Base-by-base conservation (phyloP, 2,113 vertebrate genomes). In the Aspiorhynchus laticeps region DNA sequence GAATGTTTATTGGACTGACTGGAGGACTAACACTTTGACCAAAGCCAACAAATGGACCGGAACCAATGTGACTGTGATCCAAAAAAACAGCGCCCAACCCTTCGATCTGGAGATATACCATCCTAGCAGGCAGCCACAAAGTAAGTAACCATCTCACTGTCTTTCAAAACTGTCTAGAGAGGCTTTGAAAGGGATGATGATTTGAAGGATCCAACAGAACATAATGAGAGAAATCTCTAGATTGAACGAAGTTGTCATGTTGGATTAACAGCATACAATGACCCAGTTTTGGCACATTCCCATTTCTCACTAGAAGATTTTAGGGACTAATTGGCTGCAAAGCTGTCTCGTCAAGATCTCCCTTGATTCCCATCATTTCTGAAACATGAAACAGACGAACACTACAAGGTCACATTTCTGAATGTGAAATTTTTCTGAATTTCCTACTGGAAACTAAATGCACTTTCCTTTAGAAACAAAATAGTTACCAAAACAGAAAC, bases 41-140 rank as follows among this genome's bases (percentile, higher is more conserved):
- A 97, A 96, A 93, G 97, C 97, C 88, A 97, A 95, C 85, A 97
- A 97, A 89, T 97, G 97, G 97, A 97, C 95, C n/a, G 97, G 96
- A 4, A 94, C 95, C 83, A 97, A 97, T 87, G 97, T 97, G 90
- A 97, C 95, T 19, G 96, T 97, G 19, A 96, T 97, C 90, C 97
- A 97, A 87, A 97, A 97, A 93, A 97, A 96, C 88, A 97, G 95
- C 7, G 96, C 97, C 85, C 96, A 97, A 56, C 97, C 97, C 0
- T 97, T 97, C 83, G 96, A 97, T 91, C 94, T 97, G 87, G 95
- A 97, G 89, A 96, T 97, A 77, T 97, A 96, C 78, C 97, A 97
- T 84, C 96, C 96, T 11, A 97, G 96, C 86, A 95, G 96, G 33
- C 97, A 97, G 75, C 97, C 96, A 19, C 96, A 95, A 90, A 96